These are phyloP conservation scores for Sternarchorhynchus goeldii DNA, from an alignment of 2,797 vertebrate species.

Conservation along the genomic window DNA sequence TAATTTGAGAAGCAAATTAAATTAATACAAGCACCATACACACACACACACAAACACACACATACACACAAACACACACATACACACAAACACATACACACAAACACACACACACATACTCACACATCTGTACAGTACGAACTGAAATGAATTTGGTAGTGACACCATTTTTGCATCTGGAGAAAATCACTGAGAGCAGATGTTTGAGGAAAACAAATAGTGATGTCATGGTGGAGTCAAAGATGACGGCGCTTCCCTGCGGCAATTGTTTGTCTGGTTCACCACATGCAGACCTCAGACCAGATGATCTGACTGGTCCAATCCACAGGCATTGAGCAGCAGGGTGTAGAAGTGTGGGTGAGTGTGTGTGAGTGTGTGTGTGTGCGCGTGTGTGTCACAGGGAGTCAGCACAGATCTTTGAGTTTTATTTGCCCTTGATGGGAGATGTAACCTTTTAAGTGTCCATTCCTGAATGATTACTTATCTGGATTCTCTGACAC, in stretches of 20 bases:
- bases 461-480: not conserved
- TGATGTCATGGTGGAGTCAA: conserved; percentile 63
- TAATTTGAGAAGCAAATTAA: too few relatives aligned
- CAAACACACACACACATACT: not conserved
- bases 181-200: conserved; percentile 66
- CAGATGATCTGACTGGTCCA: conserved; percentile 17
- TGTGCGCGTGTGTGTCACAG: not conserved
- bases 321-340: conserved; percentile 14
- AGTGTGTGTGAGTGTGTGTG: conserved; percentile 17
- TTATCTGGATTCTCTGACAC: not conserved
- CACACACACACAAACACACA: conserved; percentile 1
- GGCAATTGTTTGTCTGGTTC: conserved; percentile 52
- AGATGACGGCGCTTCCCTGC: conserved; percentile 55
- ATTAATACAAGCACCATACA: not conserved
- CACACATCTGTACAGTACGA: not conserved
- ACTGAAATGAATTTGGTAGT: conserved; percentile 48
- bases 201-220: conserved; percentile 64
- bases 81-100: conserved; percentile 22
- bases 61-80: conserved; percentile 10
- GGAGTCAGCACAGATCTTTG: conserved; percentile 1
- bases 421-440: not conserved
- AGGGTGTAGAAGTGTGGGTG: not conserved
- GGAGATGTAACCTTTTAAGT: not conserved
- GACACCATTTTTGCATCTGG: conserved; percentile 59
- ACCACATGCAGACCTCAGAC: conserved; percentile 40